These are phyloP conservation scores for Propithecus coquereli DNA, from an alignment of 2,113 vertebrate species.

Conservation along the genomic window DNA sequence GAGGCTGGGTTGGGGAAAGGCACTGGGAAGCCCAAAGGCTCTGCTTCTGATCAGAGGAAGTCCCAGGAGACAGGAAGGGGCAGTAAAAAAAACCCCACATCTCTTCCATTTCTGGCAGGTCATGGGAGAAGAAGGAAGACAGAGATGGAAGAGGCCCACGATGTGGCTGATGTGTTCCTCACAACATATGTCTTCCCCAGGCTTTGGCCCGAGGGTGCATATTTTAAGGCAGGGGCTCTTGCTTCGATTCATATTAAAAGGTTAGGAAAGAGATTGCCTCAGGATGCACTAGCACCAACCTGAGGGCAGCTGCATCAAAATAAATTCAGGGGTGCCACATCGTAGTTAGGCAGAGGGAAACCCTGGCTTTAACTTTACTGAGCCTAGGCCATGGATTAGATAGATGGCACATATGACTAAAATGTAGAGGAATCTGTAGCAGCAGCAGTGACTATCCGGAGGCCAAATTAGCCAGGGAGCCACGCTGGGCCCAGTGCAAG, in stretches of 20 bases:
- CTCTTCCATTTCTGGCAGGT: background rate
- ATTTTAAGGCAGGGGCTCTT: background rate
- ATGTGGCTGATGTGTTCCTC: background rate
- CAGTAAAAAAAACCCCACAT: background rate
- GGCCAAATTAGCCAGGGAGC: background rate
- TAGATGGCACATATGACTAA: background rate
- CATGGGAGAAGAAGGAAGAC: background rate
- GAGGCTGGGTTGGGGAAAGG: background rate
- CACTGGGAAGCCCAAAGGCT: background rate
- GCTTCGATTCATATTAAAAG: background rate
- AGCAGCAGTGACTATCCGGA: background rate
- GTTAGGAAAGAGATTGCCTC: background rate
- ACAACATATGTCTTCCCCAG: background rate
- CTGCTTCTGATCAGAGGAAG: background rate
- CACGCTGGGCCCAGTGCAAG: background rate
- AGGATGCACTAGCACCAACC: background rate
- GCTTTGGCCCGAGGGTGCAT: background rate
- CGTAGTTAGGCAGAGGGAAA: background rate
- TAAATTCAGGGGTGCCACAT: background rate
- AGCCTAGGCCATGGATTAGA: background rate
- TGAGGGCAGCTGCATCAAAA: background rate
- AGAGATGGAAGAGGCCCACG: background rate
- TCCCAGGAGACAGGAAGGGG: background rate
- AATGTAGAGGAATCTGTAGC: background rate
- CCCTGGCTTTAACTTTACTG: background rate